These are phyloP conservation scores for Erpobdella octoculata DNA, from an alignment of 2,888 invertebrate genomes.

Conservation along the genomic window DNA sequence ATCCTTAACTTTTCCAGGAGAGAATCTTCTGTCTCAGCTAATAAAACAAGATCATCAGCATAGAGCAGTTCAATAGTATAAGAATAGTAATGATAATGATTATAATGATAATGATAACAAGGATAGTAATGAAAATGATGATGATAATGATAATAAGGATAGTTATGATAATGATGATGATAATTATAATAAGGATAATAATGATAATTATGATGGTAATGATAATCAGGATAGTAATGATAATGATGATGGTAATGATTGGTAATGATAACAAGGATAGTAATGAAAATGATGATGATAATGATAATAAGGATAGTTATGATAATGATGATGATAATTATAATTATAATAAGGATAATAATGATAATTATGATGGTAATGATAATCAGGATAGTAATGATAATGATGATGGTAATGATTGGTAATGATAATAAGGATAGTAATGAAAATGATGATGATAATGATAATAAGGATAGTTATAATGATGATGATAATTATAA, in stretches of 20 bases:
- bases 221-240: background rate
- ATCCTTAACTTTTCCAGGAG: too few relatives aligned
- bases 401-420: background rate
- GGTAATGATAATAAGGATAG: background rate
- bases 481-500: background rate
- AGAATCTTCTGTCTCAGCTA: too few relatives aligned
- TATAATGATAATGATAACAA: constrained; percentile 9
- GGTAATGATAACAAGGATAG: background rate
- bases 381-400: background rate
- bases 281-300: background rate
- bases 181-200: too few relatives aligned
- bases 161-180: constrained; percentile 6
- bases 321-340: background rate
- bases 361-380: background rate
- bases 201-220: too few relatives aligned
- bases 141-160: constrained; percentile 5
- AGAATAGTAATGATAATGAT: background rate
- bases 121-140: constrained; percentile 2
- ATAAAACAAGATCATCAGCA: too few relatives aligned
- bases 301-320: background rate
- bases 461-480: background rate
- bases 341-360: background rate
- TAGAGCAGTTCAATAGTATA: background rate
- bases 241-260: background rate
- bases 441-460: background rate